Conservation (phyloP, 2,888 invertebrate species). For the Euclidia mi region DNA sequence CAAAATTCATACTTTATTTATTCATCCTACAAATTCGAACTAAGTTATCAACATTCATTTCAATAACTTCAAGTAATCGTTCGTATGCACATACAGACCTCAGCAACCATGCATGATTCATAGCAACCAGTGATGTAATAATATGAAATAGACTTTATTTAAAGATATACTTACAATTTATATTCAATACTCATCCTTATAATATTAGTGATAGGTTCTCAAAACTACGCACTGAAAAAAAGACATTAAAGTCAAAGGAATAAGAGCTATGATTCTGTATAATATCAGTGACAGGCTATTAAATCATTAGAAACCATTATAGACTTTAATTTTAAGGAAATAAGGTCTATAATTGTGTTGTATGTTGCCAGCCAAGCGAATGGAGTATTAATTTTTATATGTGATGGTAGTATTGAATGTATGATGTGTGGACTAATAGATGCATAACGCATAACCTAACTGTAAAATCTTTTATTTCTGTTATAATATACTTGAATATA, state of each 20-base stretch:
- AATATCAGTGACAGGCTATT: no score
- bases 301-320: no score
- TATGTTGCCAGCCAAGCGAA: constrained; percentile 31
- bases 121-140: constrained; percentile 45
- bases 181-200: constrained; percentile 47
- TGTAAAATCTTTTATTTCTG: constrained; percentile 29
- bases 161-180: constrained; percentile 43
- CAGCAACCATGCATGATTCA: constrained; percentile 49
- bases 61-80: constrained; percentile 14
- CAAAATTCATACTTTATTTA: no score
- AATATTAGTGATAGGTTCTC: constrained; percentile 32
- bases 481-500: no score
- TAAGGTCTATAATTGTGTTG: not conserved
- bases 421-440: constrained; percentile 2
- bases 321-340: no score
- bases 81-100: constrained; percentile 19
- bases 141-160: constrained; percentile 41
- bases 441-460: constrained; percentile 30
- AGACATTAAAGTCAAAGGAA: not conserved
- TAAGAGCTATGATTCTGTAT: constrained; percentile 30
- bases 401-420: constrained; percentile 20
- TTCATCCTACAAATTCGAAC: not conserved
- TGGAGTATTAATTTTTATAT: constrained; percentile 37
- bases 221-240: constrained; percentile 9
- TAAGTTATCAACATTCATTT: constrained; percentile 3